Base-by-base conservation (phyloP, 2,888 invertebrate species). In the Scaptomyza flava region DNA sequence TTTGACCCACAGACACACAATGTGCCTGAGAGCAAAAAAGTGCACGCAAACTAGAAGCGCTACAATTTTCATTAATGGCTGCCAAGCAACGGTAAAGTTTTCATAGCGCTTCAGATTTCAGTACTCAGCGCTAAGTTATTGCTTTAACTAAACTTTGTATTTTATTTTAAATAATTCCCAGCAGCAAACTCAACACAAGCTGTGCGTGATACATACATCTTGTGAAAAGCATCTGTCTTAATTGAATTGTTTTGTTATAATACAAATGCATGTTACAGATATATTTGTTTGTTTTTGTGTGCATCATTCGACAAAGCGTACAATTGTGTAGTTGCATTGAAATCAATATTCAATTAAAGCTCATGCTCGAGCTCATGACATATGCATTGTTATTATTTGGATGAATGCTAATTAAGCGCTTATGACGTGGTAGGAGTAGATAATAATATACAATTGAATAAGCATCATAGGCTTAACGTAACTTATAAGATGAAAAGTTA, bases 1-100 rank as follows among this genome's bases (percentile, higher is more conserved):
- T 48, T 46, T 23, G 34, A 48, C 14, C 51, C 27, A 36, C 20
- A 45, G 14, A 51, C 6, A n/a, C 46, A 27, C 48, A 14, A 23
- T 31, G 31, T 12, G 17, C 7, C n/a, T 14, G 27, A 17, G 46
- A 17, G 23, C 31, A 36, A 14, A 54, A 34, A 20, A 17, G n/a
- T 23, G 20, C 23, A 11, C 20, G 23, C 34, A 14, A 27, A 9
- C 36, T 51, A 50, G 14, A 46, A 67, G 30, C 53, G 42, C 14
- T 36, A 30, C 41, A 47, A 53, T 53, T 75, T 75, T 67, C 70
- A 79, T 67, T 67, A 69, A 54, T 34, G 52, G 59, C 52, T 59
- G 56, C 74, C 57, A 48, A 12, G 72, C 62, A 64, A 61, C 45
- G 54, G 31, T 9, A 67, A 75, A 62, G 58, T 77, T 79, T 59